Conservation (phyloP, 1,140 invertebrate genomes). For the Rhizoglyphus robini region DNA sequence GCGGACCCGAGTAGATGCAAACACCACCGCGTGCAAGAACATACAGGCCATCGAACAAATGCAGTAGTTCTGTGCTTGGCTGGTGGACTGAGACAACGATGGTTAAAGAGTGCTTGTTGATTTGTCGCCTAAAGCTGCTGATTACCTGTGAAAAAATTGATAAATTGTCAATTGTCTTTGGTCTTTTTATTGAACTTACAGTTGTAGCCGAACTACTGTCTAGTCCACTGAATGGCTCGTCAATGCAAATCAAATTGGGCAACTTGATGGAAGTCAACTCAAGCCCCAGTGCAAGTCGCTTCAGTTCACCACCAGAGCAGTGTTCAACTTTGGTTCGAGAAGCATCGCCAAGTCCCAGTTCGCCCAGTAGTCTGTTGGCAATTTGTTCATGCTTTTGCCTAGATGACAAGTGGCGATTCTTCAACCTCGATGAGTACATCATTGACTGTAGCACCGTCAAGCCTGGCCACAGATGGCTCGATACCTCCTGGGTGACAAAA, state of each 20-base stretch:
- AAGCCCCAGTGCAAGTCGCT: conserved; percentile 76
- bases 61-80: background rate
- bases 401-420: background rate
- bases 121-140: conserved; percentile 43
- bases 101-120: background rate
- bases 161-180: conserved; percentile 28
- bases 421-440: conserved; percentile 4
- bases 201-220: conserved; percentile 31
- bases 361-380: background rate
- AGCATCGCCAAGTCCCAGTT: background rate
- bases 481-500: conserved; percentile 12
- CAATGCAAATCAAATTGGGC: conserved; percentile 46
- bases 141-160: conserved; percentile 69
- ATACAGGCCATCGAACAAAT: conserved; percentile 15
- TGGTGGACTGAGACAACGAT: conserved; percentile 18
- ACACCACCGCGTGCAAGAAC: conserved; percentile 15
- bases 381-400: background rate
- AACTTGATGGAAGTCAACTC: conserved; percentile 69
- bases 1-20: background rate
- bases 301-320: conserved; percentile 79
- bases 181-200: background rate
- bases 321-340: conserved; percentile 54
- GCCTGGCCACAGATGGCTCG: background rate
- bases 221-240: conserved; percentile 15
- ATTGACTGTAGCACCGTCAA: conserved; percentile 4